Evolutionary conservation across 2,888 invertebrate genomes (phyloP), one percentile per base, ranked within the genome.

Genomic region (Harpalus rufipes): DNA sequence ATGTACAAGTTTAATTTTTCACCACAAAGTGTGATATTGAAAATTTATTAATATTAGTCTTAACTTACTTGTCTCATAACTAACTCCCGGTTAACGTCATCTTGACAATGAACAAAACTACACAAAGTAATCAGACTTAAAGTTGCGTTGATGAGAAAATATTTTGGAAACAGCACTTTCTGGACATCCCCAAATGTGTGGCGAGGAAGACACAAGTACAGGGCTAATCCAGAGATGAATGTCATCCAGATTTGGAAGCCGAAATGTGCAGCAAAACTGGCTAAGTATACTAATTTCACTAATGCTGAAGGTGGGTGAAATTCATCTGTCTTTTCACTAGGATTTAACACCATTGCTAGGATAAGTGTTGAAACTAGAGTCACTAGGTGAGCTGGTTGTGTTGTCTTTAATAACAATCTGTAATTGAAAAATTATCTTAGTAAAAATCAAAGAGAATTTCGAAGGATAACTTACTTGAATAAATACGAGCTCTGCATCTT

Each of bases 161-260:
- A 97, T 88, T 95, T 95, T 0, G 97, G 97, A 90, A 97, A 97
- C 85, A 97, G 92, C 59, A 96, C 94, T 86, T 96, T 95, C 90
- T 98, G 97, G 14, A 97, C 96, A 87, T 95, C 94, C 0, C 97
- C 97, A 91, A 98, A 97, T 87, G 95, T 95, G 88, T 97, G 97
- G 16, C 97, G 94, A 0, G 97, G 97, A 87, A 97, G 92, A 7
- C 95, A 94, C 92, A 97, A 97, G 91, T 96, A 97, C 82, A 97
- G 92, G 84, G 97, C 95, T 81, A 97, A 91, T 87, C 97, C 97
- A 89, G 97, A 97, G 51, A 97, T 93, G 89, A 97, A 96, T 10
- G 97, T 97, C 96, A 97, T 97, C 97, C 97, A 97, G 87, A 97
- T 94, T 92, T 97, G 97, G 18, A 96, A 93, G 44, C 97, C 97